These are phyloP conservation scores for Cavia aperea DNA, from an alignment of 2,113 vertebrate genomes.

Conservation along the genomic window DNA sequence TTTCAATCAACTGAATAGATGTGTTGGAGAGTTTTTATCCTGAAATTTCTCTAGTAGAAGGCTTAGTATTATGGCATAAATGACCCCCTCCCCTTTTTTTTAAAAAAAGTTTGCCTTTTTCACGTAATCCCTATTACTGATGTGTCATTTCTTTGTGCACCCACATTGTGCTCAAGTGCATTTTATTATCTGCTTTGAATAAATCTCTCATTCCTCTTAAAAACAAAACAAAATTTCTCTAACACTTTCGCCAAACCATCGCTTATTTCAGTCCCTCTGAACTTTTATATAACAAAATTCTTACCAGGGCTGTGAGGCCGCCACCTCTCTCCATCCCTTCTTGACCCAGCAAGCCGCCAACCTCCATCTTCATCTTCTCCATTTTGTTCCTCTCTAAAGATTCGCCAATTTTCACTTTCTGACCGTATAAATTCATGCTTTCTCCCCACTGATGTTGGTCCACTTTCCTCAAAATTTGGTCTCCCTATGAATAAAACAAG, in stretches of 20 bases:
- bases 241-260: not conserved
- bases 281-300: constrained; percentile 38
- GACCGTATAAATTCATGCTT: constrained; percentile 97
- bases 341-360: constrained; percentile 86
- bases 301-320: constrained; percentile 93
- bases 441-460: constrained; percentile 78
- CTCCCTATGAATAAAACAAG: constrained; percentile 81
- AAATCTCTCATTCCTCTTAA: not conserved
- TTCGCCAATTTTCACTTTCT: constrained; percentile 97
- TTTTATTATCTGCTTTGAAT: not conserved
- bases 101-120: not conserved
- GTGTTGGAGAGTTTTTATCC: not conserved
- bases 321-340: constrained; percentile 90
- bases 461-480: constrained; percentile 91
- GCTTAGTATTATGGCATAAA: not conserved
- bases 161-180: not conserved
- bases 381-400: constrained; percentile 92
- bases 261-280: not conserved
- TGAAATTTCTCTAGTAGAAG: not conserved
- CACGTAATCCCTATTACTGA: not conserved
- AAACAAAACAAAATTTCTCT: not conserved
- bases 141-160: not conserved
- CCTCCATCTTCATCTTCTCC: constrained; percentile 94
- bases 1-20: constrained; percentile 28
- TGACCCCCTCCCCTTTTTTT: not conserved